Conservation (phyloP, 2,797 vertebrate species). For the Kryptolebias ocellatus region DNA sequence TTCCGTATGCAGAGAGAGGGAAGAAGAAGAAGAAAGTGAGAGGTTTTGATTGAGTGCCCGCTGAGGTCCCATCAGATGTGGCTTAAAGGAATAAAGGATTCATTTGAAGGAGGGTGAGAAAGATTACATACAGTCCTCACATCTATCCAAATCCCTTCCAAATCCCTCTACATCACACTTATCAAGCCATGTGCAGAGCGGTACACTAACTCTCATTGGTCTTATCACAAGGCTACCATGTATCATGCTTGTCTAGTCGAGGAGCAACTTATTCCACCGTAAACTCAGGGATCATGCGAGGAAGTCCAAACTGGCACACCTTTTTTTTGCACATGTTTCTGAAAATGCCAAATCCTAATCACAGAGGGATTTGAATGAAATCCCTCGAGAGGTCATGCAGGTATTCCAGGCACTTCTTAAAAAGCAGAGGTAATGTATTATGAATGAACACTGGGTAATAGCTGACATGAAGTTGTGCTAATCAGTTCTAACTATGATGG, state of each 20-base stretch:
- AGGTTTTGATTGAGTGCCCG: constrained; percentile 78
- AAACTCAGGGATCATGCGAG: constrained; percentile 43
- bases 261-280: constrained; percentile 62
- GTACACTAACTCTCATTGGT: constrained; percentile 63
- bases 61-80: constrained; percentile 79
- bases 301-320: constrained; percentile 23
- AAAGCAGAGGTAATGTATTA: not conserved
- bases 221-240: constrained; percentile 66
- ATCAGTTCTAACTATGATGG: not conserved
- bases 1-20: constrained; percentile 46
- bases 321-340: constrained; percentile 14
- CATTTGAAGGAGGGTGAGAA: constrained; percentile 80
- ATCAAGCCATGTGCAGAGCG: constrained; percentile 71
- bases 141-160: constrained; percentile 82
- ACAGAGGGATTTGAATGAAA: constrained; percentile 40
- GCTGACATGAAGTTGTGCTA: constrained; percentile 4
- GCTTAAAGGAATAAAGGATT: constrained; percentile 84
- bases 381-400: constrained; percentile 23
- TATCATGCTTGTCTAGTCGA: constrained; percentile 61
- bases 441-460: constrained; percentile 1
- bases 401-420: constrained; percentile 1
- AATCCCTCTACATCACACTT: constrained; percentile 83
- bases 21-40: constrained; percentile 51
- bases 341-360: constrained; percentile 47
- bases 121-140: constrained; percentile 82